These are phyloP conservation scores for Bradysia coprophila DNA, from an alignment of 1,140 invertebrate genomes.

Conservation along the genomic window DNA sequence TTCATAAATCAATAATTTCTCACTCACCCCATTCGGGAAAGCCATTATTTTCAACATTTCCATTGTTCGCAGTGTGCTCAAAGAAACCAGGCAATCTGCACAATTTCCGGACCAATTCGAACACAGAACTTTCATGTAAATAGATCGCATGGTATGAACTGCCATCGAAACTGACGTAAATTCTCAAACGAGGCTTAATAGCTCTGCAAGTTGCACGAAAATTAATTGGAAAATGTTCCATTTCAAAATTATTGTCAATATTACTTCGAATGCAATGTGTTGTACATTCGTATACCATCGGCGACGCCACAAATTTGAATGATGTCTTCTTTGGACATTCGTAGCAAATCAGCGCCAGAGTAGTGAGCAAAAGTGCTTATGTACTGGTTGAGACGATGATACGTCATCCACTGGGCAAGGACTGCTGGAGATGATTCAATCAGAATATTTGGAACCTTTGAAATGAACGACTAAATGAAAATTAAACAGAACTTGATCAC, in stretches of 20 bases:
- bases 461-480: slow-evolving; percentile 1
- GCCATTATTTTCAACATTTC: too few species aligned
- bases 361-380: slow-evolving; percentile 63
- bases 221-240: slow-evolving; percentile 5
- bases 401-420: slow-evolving; percentile 61
- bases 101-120: slow-evolving; percentile 47
- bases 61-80: too few species aligned
- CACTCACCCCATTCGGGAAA: too few species aligned
- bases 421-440: slow-evolving; percentile 46
- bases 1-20: too few species aligned
- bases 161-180: slow-evolving; percentile 57
- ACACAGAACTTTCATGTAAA: slow-evolving; percentile 41
- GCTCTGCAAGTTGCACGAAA: slow-evolving; percentile 37
- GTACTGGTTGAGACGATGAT: slow-evolving; percentile 57
- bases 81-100: slow-evolving; percentile 21
- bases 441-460: slow-evolving; percentile 13
- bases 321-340: slow-evolving; percentile 72
- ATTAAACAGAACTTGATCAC: too few species aligned
- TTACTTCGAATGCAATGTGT: slow-evolving; percentile 65
- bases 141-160: slow-evolving; percentile 61
- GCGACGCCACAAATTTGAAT: slow-evolving; percentile 86
- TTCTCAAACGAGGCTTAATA: slow-evolving; percentile 53
- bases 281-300: slow-evolving; percentile 79
- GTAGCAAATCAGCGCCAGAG: slow-evolving; percentile 68
- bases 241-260: slow-evolving; percentile 2